A percentile compares a stretch with the other conserved stretches of the same genome.
Evolutionary conservation across 1,140 invertebrate species (phyloP).

Genomic region (Microplitis mediator): DNA sequence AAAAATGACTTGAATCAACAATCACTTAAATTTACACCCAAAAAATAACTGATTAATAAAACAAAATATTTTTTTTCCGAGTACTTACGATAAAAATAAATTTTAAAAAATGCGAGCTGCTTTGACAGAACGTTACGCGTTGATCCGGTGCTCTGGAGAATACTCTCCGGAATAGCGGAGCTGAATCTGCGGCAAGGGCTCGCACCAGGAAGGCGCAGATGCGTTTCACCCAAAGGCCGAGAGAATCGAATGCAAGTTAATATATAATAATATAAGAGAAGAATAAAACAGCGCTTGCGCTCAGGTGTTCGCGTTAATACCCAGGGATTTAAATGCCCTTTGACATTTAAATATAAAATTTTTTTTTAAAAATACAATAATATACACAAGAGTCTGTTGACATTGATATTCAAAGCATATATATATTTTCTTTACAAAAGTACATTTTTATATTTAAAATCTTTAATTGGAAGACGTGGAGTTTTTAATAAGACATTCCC

Average conservation of each 20-base stretch:
- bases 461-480: neutral
- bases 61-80: neutral
- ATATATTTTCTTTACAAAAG: neutral
- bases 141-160: neutral
- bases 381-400: neutral
- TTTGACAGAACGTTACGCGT: too few relatives aligned
- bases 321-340: constrained; percentile 5
- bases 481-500: neutral
- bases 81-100: too few relatives aligned
- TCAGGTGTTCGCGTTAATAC: neutral
- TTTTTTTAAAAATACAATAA: neutral
- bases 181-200: neutral
- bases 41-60: constrained; percentile 1
- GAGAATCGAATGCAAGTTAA: neutral
- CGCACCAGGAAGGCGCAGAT: constrained; percentile 6
- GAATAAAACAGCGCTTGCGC: constrained; percentile 5
- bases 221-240: neutral
- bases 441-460: neutral
- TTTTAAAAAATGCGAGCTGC: too few relatives aligned
- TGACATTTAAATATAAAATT: neutral
- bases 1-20: constrained; percentile 10
- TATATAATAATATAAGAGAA: neutral
- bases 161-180: constrained; percentile 3
- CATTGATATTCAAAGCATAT: constrained; percentile 3
- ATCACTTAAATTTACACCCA: constrained; percentile 1